Base-by-base conservation (phyloP, 2,113 vertebrate genomes). In the Cricetomys ansorgei region DNA sequence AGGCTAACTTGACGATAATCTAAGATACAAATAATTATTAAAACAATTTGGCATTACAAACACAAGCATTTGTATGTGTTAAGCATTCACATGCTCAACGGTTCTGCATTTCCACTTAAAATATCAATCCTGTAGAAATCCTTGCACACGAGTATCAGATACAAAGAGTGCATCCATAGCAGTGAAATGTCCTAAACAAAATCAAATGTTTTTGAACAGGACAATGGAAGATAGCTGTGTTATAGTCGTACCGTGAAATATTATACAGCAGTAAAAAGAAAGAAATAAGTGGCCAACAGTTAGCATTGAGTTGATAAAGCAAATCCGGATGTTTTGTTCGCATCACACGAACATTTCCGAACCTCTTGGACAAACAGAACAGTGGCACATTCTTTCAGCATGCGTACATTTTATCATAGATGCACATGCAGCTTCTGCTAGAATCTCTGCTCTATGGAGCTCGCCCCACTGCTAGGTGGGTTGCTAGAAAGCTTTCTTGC, bases 1-100 rank as follows among this genome's bases (percentile, higher is more conserved):
- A 92, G 23, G 7, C 31, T 84, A 64, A 19, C 50, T 67, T 91
- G 45, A 91, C 73, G 87, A 89, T 79, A 57, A n/a, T 50, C 57
- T 85, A 88, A 59, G 7, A 88, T 87, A 79, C 27, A 83, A 87
- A 87, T 12, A 65, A 10, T 40, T 77, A 59, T 34, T 83, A 64
- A 92, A 91, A 67, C 37, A 88, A 64, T 25, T 69, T 85, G n/a
- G 7, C 27, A 80, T 67, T 84, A 50, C 9, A 76, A 95, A 94
- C n/a, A n/a, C n/a, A n/a, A n/a, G n/a, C n/a, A n/a, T n/a, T n/a
- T n/a, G n/a, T n/a, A n/a, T n/a, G n/a, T n/a, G 40, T 40, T 83
- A 89, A 92, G 73, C 2, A 76, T 88, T 79, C 29, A 76, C 3
- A 72, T 55, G 48, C 16, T 79, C 37, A 65, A 25, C 86, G 57